These are phyloP conservation scores for Solea senegalensis DNA, from an alignment of 2,113 vertebrate genomes.

Conservation along the genomic window DNA sequence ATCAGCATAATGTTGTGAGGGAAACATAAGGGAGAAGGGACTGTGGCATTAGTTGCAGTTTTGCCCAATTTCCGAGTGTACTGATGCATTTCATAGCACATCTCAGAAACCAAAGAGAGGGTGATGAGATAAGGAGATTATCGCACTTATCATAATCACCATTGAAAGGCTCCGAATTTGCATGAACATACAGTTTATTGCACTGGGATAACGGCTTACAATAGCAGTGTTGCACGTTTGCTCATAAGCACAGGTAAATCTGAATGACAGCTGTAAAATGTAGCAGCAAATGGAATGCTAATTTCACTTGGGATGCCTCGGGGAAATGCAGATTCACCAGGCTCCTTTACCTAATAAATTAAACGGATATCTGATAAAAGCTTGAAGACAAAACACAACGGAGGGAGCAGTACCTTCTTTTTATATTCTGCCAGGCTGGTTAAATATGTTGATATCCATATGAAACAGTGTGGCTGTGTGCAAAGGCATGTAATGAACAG, in stretches of 20 bases:
- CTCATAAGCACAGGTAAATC: conserved; percentile 80
- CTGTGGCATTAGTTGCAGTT: conserved; percentile 73
- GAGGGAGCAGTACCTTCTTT: conserved; percentile 1
- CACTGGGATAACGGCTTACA: conserved; percentile 73
- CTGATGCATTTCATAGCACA: conserved; percentile 81
- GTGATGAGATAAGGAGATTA: conserved; percentile 84
- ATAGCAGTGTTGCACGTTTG: conserved; percentile 62
- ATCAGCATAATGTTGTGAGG: conserved; percentile 66
- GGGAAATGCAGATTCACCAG: conserved; percentile 57
- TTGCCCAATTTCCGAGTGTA: conserved; percentile 77
- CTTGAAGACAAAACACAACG: conserved; percentile 27
- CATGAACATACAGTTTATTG: conserved; percentile 78
- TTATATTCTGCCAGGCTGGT: conserved; percentile 6
- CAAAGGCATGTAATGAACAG: too few species aligned
- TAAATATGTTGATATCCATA: conserved; percentile 20
- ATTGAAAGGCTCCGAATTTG: conserved; percentile 77
- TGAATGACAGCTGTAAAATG: conserved; percentile 79
- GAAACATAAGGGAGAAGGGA: conserved; percentile 57
- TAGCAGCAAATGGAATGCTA: conserved; percentile 68
- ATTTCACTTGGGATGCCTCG: conserved; percentile 51
- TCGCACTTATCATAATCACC: conserved; percentile 83
- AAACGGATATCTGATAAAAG: conserved; percentile 62
- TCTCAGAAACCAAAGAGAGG: conserved; percentile 80
- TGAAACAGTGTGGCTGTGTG: not conserved
- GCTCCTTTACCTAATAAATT: conserved; percentile 66